Conservation (phyloP, 2,888 invertebrate species). For the Pantelozetes paolii region DNA sequence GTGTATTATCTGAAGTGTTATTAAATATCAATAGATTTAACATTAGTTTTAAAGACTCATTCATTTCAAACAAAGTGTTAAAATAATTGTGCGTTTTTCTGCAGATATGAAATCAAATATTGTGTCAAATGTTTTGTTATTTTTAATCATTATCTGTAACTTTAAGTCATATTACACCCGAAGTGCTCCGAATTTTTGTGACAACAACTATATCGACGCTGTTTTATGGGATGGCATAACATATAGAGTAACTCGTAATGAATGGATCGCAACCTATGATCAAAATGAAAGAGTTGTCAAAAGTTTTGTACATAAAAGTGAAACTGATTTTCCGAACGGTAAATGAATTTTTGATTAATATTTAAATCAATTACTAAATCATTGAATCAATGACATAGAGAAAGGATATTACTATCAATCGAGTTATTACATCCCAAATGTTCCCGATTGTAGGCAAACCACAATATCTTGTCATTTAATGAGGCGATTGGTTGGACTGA, state of each 20-base stretch:
- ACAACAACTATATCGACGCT: slow-evolving; percentile 2
- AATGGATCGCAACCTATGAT: slow-evolving; percentile 22
- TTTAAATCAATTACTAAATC: background rate
- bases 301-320: background rate
- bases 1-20: too few relatives aligned
- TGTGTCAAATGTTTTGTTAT: too few relatives aligned
- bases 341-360: background rate
- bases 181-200: background rate
- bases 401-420: slow-evolving; percentile 21
- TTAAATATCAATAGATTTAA: too few relatives aligned
- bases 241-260: slow-evolving; percentile 9
- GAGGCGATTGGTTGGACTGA: background rate
- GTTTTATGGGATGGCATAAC: slow-evolving; percentile 5
- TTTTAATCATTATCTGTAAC: too few relatives aligned
- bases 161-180: background rate
- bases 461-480: background rate
- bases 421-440: slow-evolving; percentile 1
- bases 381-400: background rate
- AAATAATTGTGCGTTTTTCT: too few relatives aligned
- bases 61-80: too few relatives aligned
- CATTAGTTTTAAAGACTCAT: too few relatives aligned
- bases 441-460: background rate
- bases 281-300: background rate
- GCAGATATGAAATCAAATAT: too few relatives aligned
- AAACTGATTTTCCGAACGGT: background rate